Conservation (phyloP, 2,888 invertebrate genomes). For the Pegoplata infirma region DNA sequence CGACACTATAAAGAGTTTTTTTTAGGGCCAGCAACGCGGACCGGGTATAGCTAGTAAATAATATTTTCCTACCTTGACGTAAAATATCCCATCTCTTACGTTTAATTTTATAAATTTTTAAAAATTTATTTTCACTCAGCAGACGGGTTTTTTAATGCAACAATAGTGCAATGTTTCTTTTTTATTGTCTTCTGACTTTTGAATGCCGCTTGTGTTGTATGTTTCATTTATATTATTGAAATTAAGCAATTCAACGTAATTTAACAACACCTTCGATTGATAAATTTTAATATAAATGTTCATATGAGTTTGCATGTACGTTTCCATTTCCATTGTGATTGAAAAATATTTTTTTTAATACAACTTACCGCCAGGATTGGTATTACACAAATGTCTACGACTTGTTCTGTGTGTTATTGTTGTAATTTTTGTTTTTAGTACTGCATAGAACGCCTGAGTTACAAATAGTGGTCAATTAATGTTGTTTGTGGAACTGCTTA, state of each 20-base stretch:
- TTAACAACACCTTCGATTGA: constrained; percentile 77
- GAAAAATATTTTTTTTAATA: constrained; percentile 9
- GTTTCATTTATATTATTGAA: constrained; percentile 53
- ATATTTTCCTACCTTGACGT: too few relatives aligned
- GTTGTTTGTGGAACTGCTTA: constrained; percentile 60
- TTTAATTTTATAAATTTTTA: too few relatives aligned
- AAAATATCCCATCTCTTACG: too few relatives aligned
- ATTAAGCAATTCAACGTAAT: constrained; percentile 78
- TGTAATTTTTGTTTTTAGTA: constrained; percentile 4
- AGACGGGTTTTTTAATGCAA: neutral
- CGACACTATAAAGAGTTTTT: too few relatives aligned
- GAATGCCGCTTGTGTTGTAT: neutral
- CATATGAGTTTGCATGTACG: constrained; percentile 67
- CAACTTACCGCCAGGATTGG: too few relatives aligned
- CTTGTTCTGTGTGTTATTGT: neutral
- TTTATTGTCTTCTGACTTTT: neutral
- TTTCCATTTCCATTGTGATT: constrained; percentile 32
- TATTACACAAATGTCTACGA: neutral
- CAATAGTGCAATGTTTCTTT: neutral
- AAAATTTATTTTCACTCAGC: neutral
- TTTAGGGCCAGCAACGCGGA: too few relatives aligned
- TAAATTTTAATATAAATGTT: constrained; percentile 70
- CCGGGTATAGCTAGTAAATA: too few relatives aligned
- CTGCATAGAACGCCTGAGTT: constrained; percentile 5
- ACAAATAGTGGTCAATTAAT: constrained; percentile 47